Evolutionary conservation across 2,113 vertebrate genomes (phyloP), one percentile per base, ranked within the genome.

Genomic region (Daphoenositta chrysoptera): DNA sequence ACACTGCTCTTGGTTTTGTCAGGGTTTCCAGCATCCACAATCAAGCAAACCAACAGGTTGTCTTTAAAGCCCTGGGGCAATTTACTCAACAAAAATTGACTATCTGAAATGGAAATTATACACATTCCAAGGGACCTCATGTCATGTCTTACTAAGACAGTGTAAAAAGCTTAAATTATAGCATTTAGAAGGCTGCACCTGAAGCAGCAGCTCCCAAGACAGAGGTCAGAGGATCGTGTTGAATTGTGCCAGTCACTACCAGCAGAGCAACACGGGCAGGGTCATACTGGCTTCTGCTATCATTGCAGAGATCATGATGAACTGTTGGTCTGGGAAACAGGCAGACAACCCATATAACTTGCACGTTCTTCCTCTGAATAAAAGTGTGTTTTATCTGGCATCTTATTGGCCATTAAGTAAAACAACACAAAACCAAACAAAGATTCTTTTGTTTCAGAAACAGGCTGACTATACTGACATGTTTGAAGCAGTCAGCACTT

Each of bases 301-400:
- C 28, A 23, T 5, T 77, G 39, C 7, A 51, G 68, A 76, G 14
- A 68, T 50, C 21, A 58, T 6, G 33, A 58, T 58, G 33, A 81
- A 68, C 14, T 60, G 26, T 2, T 31, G 24, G 56, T 33, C 15
- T 66, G n/a, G 23, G 18, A 60, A 91, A 86, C 20, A 12, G 15
- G 9, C 0, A 0, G n/a, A 58, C 22, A 64, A 66, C 2, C 7
- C n/a, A 77, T 30, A 10, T 3, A 86, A 54, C 13, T 27, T 69
- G 31, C 19, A 85, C 81, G 20, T 35, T 68, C 39, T 64, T 83
- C 14, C 47, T 27, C 37, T 57, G 22, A 71, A 76, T 22, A 66
- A 27, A 90, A 47, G 33, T 1, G 7, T 39, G 5, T n/a, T 79
- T 83, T 10, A 56, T n/a, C 23, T 70, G 66, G 11, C 47, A 44